These are phyloP conservation scores for Phocides pigmalion DNA, from an alignment of 1,140 invertebrate genomes.

Conservation along the genomic window DNA sequence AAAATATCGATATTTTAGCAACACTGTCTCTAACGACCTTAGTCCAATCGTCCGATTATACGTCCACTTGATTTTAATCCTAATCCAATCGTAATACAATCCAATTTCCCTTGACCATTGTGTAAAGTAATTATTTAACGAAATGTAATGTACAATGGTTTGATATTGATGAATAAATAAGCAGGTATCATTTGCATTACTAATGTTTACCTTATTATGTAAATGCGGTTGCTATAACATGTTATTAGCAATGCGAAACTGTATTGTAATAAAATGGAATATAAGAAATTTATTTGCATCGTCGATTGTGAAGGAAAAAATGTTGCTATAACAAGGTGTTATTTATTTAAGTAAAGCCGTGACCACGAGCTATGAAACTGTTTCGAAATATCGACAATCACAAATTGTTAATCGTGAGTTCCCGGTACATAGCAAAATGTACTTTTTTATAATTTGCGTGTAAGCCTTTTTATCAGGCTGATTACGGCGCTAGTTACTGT, in stretches of 20 bases:
- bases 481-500: too few species aligned
- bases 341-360: too few species aligned
- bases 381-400: too few species aligned
- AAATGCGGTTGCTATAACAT: conserved; percentile 18
- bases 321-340: background rate
- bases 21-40: conserved; percentile 34
- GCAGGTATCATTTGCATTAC: conserved; percentile 31
- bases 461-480: too few species aligned
- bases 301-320: background rate
- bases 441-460: too few species aligned
- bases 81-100: conserved; percentile 17
- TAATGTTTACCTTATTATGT: conserved; percentile 29
- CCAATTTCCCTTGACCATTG: conserved; percentile 4
- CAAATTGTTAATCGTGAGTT: too few species aligned
- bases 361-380: too few species aligned
- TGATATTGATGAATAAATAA: conserved; percentile 36
- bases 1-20: too few species aligned
- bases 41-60: conserved; percentile 10
- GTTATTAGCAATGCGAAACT: conserved; percentile 7
- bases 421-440: too few species aligned
- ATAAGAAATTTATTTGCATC: conserved; percentile 8
- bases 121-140: conserved; percentile 30
- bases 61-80: conserved; percentile 13
- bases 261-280: conserved; percentile 2
- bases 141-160: conserved; percentile 39